These are phyloP conservation scores for Epinephelus lanceolatus DNA, from an alignment of 2,113 vertebrate species.

Conservation along the genomic window DNA sequence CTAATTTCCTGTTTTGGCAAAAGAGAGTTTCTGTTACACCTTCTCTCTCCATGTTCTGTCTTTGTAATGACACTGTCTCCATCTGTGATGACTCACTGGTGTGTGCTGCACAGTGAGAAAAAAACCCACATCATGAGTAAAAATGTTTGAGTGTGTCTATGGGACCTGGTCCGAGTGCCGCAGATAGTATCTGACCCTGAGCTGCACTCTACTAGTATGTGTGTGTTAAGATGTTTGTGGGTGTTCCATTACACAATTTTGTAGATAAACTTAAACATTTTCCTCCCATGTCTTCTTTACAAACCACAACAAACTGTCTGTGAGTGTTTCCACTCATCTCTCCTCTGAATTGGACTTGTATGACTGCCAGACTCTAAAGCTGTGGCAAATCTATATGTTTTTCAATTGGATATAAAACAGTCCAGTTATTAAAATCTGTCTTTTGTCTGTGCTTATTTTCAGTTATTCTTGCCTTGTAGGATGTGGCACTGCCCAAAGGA, in stretches of 20 bases:
- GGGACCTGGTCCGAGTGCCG: conserved; percentile 14
- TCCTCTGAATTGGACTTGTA: neutral
- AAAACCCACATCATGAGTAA: neutral
- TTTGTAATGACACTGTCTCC: conserved; percentile 31
- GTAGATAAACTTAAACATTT: neutral
- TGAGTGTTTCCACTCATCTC: neutral
- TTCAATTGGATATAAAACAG: neutral
- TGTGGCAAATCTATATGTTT: neutral
- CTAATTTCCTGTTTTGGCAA: conserved; percentile 71
- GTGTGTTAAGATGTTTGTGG: neutral
- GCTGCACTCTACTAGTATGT: neutral
- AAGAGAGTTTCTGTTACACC: conserved; percentile 35
- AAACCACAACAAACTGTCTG: neutral
- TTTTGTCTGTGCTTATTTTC: neutral
- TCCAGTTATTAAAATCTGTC: neutral
- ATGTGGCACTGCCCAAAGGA: neutral
- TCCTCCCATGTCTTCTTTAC: neutral
- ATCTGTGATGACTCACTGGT: conserved; percentile 15
- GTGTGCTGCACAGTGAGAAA: neutral
- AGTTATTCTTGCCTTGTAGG: neutral
- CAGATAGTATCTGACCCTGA: neutral
- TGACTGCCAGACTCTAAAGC: neutral
- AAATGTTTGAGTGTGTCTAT: conserved; percentile 4
- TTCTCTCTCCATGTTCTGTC: conserved; percentile 13
- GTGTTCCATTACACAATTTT: neutral